These are phyloP conservation scores for Euclidia mi DNA, from an alignment of 2,888 invertebrate species.

Conservation along the genomic window DNA sequence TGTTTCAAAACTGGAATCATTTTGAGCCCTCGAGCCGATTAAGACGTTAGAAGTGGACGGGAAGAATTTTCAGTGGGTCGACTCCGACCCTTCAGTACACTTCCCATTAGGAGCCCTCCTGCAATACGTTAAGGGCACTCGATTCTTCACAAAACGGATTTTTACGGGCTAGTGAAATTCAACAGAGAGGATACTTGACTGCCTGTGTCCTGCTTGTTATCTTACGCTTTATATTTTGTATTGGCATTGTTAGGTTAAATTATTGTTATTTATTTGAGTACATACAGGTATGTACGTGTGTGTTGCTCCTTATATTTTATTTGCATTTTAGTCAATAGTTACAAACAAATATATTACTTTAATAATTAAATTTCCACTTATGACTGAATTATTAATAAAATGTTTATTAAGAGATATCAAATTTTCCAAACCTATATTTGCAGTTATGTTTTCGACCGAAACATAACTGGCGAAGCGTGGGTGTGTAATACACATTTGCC, in stretches of 20 bases:
- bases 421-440: too few species aligned
- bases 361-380: too few species aligned
- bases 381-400: too few species aligned
- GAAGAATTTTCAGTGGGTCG: slow-evolving; percentile 52
- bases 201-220: slow-evolving; percentile 67
- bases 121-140: slow-evolving; percentile 69
- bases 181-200: slow-evolving; percentile 63
- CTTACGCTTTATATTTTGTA: slow-evolving; percentile 7
- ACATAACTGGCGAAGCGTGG: too few species aligned
- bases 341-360: too few species aligned
- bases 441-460: too few species aligned
- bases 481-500: too few species aligned
- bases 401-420: too few species aligned
- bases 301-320: too few species aligned
- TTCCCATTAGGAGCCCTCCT: slow-evolving; percentile 75
- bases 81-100: slow-evolving; percentile 56
- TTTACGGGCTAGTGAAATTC: slow-evolving; percentile 76
- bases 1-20: slow-evolving; percentile 37
- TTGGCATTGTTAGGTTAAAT: background rate
- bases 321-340: too few species aligned
- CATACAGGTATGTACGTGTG: background rate
- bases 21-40: slow-evolving; percentile 59
- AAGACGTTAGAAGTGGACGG: slow-evolving; percentile 66
- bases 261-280: too few species aligned
- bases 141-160: slow-evolving; percentile 77